A percentile compares a stretch with the other conserved stretches of the same genome.
Evolutionary conservation across 2,797 vertebrate genomes (phyloP).

Genomic region (Oophaga sylvatica): DNA sequence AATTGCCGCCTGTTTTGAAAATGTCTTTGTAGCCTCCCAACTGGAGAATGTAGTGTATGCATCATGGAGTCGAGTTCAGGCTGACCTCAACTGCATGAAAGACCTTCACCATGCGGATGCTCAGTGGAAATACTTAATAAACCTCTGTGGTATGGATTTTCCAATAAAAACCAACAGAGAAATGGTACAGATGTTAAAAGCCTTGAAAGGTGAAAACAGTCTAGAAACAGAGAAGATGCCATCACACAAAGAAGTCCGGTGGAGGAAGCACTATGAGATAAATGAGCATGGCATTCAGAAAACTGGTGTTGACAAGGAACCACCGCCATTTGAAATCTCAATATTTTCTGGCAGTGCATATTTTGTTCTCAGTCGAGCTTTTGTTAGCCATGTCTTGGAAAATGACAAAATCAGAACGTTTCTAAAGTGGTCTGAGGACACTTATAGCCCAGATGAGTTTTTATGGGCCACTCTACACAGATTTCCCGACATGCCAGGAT

Average conservation of each 20-base stretch:
- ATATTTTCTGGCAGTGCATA: conserved; percentile 88
- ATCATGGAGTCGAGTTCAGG: conserved; percentile 86
- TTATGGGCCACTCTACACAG: conserved; percentile 90
- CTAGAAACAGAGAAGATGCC: conserved; percentile 84
- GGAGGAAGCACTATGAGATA: conserved; percentile 72
- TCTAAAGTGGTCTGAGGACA: conserved; percentile 85
- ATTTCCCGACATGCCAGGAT: conserved; percentile 82
- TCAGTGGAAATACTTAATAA: conserved; percentile 88
- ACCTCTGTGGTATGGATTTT: conserved; percentile 90
- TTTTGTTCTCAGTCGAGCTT: conserved; percentile 81
- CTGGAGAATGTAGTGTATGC: conserved; percentile 82
- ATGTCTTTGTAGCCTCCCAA: conserved; percentile 83
- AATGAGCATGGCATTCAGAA: conserved; percentile 71
- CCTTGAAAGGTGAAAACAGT: conserved; percentile 80
- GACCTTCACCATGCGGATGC: conserved; percentile 77
- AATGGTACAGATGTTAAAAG: conserved; percentile 81
- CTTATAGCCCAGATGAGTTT: conserved; percentile 88
- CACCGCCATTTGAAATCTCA: conserved; percentile 76
- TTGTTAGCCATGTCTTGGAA: conserved; percentile 75
- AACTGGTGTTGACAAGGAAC: conserved; percentile 71
- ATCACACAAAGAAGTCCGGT: conserved; percentile 74
- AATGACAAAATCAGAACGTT: conserved; percentile 73
- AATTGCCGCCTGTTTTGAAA: conserved; percentile 84
- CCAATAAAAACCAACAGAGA: conserved; percentile 91
- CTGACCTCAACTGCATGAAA: conserved; percentile 91